Evolutionary conservation across 2,888 invertebrate species (phyloP), one percentile per base, ranked within the genome.

Genomic region (Atethmia centrago): DNA sequence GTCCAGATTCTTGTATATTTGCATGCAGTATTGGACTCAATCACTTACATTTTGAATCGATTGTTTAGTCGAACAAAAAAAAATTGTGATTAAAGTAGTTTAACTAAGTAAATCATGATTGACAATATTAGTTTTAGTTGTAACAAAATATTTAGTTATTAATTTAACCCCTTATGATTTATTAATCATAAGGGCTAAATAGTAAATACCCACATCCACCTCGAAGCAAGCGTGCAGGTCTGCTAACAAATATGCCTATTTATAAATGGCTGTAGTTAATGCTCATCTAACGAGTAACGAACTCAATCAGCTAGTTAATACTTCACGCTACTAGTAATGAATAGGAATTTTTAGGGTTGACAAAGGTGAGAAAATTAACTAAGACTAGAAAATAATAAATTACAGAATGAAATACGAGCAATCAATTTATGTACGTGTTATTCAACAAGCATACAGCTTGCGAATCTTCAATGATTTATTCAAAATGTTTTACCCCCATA

Each of bases 261-360:
- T 47, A 53, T 16, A 21, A 61, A 73, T 40, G 19, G 16, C 12
- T 4, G 28, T n/a, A 74, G 45, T 73, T 53, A 53, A 53, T 45
- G 36, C 14, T 31, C 1, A 3, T 63, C 10, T 47, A 55, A 42
- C 56, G 12, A 75, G 42, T 45, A 9, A 28, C 14, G 9, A 65
- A 75, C 49, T 58, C 31, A 42, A 74, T 58, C 31, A 58, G 9
- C n/a, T 40, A 9, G 36, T 55, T 63, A 63, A 47, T 61, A 45
- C 10, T 31, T 7, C 36, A 12, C 16, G 36, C 21, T 31, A 62
- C 36, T 25, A 61, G 21, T 7, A 40, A 40, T 55, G 36, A 63
- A 63, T 42, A 51, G 28, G 49, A 51, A n/a, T 42, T 1, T 12
- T 0, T 66, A 66, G 40, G 69, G 69, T n/a, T 45, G 8, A 7